Evolutionary conservation across 2,113 vertebrate species (phyloP).

Genomic region (Equus quagga): DNA sequence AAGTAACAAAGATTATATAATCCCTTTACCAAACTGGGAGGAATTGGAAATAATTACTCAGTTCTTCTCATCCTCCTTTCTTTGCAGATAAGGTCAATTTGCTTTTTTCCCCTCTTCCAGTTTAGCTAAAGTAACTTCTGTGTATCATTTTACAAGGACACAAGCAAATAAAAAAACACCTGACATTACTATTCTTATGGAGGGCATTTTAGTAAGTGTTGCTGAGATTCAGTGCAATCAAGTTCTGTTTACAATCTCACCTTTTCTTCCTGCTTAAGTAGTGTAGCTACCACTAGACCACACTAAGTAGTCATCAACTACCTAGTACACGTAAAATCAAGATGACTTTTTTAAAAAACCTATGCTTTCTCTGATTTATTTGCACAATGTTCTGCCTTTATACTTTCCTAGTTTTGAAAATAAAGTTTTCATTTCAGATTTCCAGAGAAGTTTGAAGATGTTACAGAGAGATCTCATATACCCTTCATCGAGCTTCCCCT

Average conservation of each 20-base stretch:
- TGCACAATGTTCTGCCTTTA: neutral
- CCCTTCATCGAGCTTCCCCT: neutral
- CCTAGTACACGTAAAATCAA: neutral
- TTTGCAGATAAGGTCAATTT: neutral
- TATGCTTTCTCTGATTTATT: neutral
- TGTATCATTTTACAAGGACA: neutral
- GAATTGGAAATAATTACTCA: slow-evolving; percentile 2
- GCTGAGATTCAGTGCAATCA: neutral
- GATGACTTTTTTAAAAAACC: neutral
- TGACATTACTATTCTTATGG: neutral
- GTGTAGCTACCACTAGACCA: neutral
- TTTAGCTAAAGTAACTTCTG: neutral
- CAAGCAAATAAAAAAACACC: neutral
- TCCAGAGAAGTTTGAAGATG: neutral
- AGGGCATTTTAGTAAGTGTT: neutral
- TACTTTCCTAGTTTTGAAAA: neutral
- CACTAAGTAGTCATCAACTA: neutral
- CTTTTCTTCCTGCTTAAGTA: neutral
- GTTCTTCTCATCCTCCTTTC: neutral
- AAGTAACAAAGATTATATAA: neutral
- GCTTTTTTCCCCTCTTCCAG: neutral
- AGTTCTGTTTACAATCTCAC: neutral
- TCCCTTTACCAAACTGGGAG: neutral
- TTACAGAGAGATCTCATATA: neutral
- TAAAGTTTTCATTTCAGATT: slow-evolving; percentile 3